phyloP scores from a whole-genome alignment of 2,113 vertebrate species.

The Heterotilapia buettikoferi region DNA sequence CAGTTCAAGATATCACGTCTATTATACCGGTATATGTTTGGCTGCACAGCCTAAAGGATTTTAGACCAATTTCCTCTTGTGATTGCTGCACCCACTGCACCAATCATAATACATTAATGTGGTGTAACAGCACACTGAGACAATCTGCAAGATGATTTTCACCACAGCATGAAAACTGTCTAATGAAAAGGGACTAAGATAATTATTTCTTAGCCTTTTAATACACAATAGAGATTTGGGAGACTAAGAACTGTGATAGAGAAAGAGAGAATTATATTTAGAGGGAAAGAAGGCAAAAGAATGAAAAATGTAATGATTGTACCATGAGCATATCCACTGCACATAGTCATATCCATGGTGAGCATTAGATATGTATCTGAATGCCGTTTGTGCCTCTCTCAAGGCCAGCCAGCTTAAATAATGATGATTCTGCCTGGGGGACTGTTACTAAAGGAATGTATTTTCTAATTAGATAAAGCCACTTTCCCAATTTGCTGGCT shows the following conservation, averaged over 20 bases:
- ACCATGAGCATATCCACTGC: conserved; percentile 40
- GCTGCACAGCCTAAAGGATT: not conserved
- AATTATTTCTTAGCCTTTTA: conserved; percentile 50
- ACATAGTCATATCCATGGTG: conserved; percentile 47
- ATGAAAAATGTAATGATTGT: conserved; percentile 34
- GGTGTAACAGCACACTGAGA: conserved; percentile 15
- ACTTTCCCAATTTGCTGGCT: conserved; percentile 75
- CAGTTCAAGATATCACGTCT: conserved; percentile 14
- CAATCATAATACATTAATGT: conserved; percentile 19
- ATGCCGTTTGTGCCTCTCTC: conserved; percentile 55
- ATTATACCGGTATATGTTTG: not conserved
- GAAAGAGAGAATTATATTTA: conserved; percentile 21
- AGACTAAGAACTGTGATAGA: not conserved
- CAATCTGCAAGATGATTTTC: conserved; percentile 36
- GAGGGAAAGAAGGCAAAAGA: conserved; percentile 2
- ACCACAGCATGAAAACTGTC: conserved; percentile 40
- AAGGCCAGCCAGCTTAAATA: conserved; percentile 72
- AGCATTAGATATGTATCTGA: conserved; percentile 68
- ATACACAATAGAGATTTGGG: conserved; percentile 36
- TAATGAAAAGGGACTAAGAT: conserved; percentile 47
- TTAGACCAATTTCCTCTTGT: conserved; percentile 34
- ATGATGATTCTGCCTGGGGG: conserved; percentile 70
- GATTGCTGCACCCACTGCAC: conserved; percentile 20
- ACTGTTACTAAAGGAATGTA: conserved; percentile 66
- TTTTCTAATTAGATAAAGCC: conserved; percentile 76